Evolutionary conservation across 2,797 vertebrate genomes (phyloP).

Genomic region (Manis crassicaudata): DNA sequence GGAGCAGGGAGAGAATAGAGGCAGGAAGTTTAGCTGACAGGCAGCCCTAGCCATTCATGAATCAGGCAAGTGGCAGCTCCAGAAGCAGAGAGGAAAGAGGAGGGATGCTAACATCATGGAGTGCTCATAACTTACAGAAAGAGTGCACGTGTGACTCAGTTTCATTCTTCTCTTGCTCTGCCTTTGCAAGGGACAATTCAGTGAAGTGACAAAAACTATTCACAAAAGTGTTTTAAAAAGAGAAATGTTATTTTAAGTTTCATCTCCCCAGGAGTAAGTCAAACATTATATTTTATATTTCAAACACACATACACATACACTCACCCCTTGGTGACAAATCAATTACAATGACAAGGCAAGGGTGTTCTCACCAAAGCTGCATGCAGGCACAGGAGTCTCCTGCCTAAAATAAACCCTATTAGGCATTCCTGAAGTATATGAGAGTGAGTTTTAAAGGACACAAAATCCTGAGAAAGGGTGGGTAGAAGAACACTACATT

Average conservation of each 20-base stretch:
- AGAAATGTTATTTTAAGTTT: conserved; percentile 35
- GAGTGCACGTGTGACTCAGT: neutral
- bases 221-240: conserved; percentile 36
- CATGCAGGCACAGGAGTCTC: neutral
- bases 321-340: neutral
- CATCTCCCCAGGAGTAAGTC: conserved; percentile 12
- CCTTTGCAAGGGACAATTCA: neutral
- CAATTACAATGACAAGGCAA: conserved; percentile 14
- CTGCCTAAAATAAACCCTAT: neutral
- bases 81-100: neutral
- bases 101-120: neutral
- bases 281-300: neutral
- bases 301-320: neutral
- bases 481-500: neutral
- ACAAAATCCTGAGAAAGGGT: neutral
- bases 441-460: neutral
- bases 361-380: neutral
- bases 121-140: conserved; percentile 2
- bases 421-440: neutral
- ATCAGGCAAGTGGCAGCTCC: neutral
- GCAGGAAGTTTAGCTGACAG: neutral
- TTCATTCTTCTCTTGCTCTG: conserved; percentile 43
- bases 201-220: conserved; percentile 5
- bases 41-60: neutral
- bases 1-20: neutral